Base-by-base conservation (phyloP, 2,888 invertebrate species). In the Alloscopus bannaensis region DNA sequence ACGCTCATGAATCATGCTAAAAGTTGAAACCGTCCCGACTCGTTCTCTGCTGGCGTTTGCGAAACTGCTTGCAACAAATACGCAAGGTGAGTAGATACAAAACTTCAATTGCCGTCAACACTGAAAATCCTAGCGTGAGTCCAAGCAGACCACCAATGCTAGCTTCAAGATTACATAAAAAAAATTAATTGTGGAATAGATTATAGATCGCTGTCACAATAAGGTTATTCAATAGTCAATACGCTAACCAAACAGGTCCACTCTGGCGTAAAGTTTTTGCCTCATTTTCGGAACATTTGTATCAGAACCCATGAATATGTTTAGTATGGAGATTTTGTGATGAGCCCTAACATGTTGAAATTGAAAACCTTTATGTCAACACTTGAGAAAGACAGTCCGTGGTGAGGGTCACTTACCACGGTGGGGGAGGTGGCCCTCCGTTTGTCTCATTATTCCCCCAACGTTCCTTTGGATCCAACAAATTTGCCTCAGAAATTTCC, bases 291-390 rank as follows among this genome's bases (percentile, higher is more conserved):
- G 70, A 50, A 71, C 71, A 18, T 65, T 40, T 40, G 65, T 65
- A 16, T 78, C 78, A 13, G 78, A 55, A 16, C 78, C 78, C 78
- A 78, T 78, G 28, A 65, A 78, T n/a, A 78, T 26, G 13, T 78
- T 70, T 1, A 71, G 18, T 1, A 71, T 71, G 6, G 78, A 65
- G 3, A 65, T 13, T 20, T 71, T 70, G 18, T 78, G 55, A 16
- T 42, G 28, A 16, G 77, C 59, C 69, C 69, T 69, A 29, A n/a
- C 36, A 36, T 13, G 36, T 8, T 8, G 6, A 6, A 47, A 47
- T n/a, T 47, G 6, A 47, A 47, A 13, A 47, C 4, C n/a, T 13
- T 47, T 3, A 47, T 47, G 6, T 36, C 6, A 36, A 36, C 36
- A 36, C 13, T 36, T 8, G 13, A 8, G 6, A 6, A 36, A 6